These are phyloP conservation scores for Xestia xanthographa DNA, from an alignment of 2,888 invertebrate genomes.

Conservation along the genomic window DNA sequence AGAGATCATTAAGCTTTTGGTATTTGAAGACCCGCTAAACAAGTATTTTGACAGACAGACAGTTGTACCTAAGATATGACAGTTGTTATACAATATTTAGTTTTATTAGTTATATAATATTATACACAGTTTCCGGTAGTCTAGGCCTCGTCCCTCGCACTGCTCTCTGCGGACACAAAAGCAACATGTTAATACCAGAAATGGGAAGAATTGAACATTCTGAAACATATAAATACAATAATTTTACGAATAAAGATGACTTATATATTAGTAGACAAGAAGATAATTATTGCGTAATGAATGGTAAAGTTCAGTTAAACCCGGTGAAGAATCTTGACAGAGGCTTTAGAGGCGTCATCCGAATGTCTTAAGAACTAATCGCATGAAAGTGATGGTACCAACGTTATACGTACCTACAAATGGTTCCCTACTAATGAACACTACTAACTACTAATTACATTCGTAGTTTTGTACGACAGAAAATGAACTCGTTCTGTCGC, in stretches of 20 bases:
- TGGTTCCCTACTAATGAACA: background rate
- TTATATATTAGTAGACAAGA: background rate
- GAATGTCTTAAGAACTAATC: background rate
- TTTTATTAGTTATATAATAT: constrained; percentile 72
- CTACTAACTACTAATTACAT: constrained; percentile 5
- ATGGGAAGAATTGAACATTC: background rate
- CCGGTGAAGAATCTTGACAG: background rate
- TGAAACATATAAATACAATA: background rate
- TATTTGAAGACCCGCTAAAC: constrained; percentile 35
- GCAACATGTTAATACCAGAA: constrained; percentile 13
- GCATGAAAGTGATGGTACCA: background rate
- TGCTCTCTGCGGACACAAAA: constrained; percentile 77
- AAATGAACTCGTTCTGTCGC: background rate
- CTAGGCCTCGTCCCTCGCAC: constrained; percentile 85
- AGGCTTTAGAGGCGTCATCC: background rate
- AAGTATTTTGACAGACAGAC: constrained; percentile 64
- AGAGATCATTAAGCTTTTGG: constrained; percentile 21
- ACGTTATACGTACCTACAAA: background rate
- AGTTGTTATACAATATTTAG: constrained; percentile 70
- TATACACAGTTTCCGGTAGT: constrained; percentile 76
- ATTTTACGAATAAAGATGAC: background rate
- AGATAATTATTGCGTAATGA: background rate
- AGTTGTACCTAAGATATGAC: constrained; percentile 76
- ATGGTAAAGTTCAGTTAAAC: background rate
- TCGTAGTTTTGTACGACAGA: background rate